Conservation (phyloP, 2,113 vertebrate species). For the Pleuronectes platessa region DNA sequence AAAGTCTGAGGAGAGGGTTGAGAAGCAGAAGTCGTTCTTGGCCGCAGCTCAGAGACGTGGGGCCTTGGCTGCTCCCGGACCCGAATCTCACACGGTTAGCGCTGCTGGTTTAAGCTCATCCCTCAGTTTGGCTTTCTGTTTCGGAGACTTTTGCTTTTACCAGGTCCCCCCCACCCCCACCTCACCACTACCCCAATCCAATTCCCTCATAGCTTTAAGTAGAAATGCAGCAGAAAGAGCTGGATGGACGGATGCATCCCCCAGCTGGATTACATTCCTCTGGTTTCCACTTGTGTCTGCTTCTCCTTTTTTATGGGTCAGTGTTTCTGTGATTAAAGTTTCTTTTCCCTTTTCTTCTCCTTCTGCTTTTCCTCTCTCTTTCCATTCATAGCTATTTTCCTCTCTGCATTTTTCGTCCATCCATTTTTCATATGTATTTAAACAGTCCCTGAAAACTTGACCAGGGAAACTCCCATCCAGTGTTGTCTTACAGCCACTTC, state of each 20-base stretch:
- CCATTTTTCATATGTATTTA: conserved; percentile 64
- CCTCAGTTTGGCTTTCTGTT: conserved; percentile 76
- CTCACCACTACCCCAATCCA: conserved; percentile 18
- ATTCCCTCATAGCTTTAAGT: conserved; percentile 70
- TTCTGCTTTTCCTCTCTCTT: conserved; percentile 67
- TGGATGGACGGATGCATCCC: conserved; percentile 76
- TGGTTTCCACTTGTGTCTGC: conserved; percentile 83
- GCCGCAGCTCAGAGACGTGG: conserved; percentile 56
- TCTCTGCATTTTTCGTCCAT: conserved; percentile 37
- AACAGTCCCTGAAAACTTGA: conserved; percentile 48
- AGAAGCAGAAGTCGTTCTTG: conserved; percentile 53
- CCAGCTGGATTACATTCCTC: conserved; percentile 81
- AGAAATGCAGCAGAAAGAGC: conserved; percentile 75
- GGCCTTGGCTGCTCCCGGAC: conserved; percentile 48
- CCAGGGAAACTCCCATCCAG: conserved; percentile 59
- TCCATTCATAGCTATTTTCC: conserved; percentile 77
- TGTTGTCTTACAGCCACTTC: conserved; percentile 22
- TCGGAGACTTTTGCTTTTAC: conserved; percentile 43
- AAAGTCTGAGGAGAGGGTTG: conserved; percentile 43
- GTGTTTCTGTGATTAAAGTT: conserved; percentile 83
- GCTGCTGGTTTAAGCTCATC: conserved; percentile 76
- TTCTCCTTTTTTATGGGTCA: conserved; percentile 80
- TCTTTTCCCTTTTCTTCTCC: conserved; percentile 53
- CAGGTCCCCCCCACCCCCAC: conserved; percentile 25
- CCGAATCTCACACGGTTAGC: conserved; percentile 58